phyloP scores from a whole-genome alignment of 1,140 invertebrate species.

The Oreohelix idahoensis region DNA sequence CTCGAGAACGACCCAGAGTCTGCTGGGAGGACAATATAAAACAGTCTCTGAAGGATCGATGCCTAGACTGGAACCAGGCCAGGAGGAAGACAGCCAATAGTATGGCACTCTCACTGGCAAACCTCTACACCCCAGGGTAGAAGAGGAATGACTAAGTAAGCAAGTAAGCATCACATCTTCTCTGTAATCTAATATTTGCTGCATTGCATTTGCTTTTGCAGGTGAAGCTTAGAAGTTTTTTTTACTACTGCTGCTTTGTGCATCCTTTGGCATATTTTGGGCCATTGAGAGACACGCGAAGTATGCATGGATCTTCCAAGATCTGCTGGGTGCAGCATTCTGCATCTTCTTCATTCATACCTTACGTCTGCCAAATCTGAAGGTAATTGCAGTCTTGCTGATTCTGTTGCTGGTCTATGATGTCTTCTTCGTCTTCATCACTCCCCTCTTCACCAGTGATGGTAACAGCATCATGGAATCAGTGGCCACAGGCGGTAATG shows the following conservation, averaged over 20 bases:
- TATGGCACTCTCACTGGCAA: too few relatives aligned
- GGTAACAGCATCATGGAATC: conserved; percentile 80
- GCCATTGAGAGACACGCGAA: conserved; percentile 56
- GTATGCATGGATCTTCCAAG: conserved; percentile 76
- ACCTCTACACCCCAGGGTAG: too few relatives aligned
- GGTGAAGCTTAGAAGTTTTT: conserved; percentile 66
- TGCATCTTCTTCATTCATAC: conserved; percentile 75
- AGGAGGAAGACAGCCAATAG: too few relatives aligned
- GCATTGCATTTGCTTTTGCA: conserved; percentile 30
- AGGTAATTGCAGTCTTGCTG: conserved; percentile 75
- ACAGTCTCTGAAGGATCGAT: too few relatives aligned
- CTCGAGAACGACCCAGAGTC: too few relatives aligned
- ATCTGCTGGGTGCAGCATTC: conserved; percentile 76
- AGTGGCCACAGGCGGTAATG: conserved; percentile 75
- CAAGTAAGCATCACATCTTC: too few relatives aligned
- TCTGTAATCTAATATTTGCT: not conserved
- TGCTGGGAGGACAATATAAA: too few relatives aligned
- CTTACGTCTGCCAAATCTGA: conserved; percentile 75
- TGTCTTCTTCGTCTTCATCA: conserved; percentile 81
- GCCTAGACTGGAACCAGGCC: too few relatives aligned
- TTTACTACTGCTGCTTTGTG: conserved; percentile 66
- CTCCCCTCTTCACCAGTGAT: conserved; percentile 77
- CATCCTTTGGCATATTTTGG: conserved; percentile 62
- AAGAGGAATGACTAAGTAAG: too few relatives aligned
- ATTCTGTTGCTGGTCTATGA: conserved; percentile 78